Percentiles rank a stretch among this genome's conserved stretches.
Evolutionary conservation across 2,888 invertebrate species (phyloP).

Genomic region (Micoletzkya japonica): DNA sequence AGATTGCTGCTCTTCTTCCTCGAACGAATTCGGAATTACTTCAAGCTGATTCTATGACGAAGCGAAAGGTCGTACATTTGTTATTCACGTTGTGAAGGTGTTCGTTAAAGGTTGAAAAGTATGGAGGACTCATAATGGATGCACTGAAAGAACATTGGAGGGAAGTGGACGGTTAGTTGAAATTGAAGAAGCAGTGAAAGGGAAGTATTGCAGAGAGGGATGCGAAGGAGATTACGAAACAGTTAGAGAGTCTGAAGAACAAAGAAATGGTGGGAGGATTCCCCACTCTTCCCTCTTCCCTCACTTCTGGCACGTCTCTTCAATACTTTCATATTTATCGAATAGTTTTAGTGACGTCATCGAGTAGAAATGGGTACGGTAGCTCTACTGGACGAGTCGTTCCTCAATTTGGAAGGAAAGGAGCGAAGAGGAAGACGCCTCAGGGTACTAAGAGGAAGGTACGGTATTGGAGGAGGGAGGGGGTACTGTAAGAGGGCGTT

Average conservation of each 20-base stretch:
- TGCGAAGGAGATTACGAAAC: slow-evolving; percentile 43
- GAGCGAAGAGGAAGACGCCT: not conserved
- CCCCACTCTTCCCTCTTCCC: slow-evolving; percentile 10
- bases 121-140: slow-evolving; percentile 52
- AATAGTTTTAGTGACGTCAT: not conserved
- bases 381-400: not conserved
- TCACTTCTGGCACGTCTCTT: not conserved
- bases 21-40: slow-evolving; percentile 61
- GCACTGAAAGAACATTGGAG: slow-evolving; percentile 49
- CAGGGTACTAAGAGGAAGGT: slow-evolving; percentile 22
- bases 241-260: slow-evolving; percentile 45
- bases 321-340: not conserved
- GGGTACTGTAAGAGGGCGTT: not conserved
- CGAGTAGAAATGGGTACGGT: no score
- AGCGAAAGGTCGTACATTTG: slow-evolving; percentile 34
- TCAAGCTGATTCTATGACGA: slow-evolving; percentile 55
- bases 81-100: not conserved
- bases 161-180: slow-evolving; percentile 45
- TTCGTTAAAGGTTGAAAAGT: slow-evolving; percentile 33
- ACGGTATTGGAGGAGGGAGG: not conserved
- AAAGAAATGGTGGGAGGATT: slow-evolving; percentile 41
- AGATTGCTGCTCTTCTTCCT: slow-evolving; percentile 59
- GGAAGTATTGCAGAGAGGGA: slow-evolving; percentile 39
- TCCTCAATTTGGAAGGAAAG: not conserved
- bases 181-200: not conserved